A percentile compares a stretch with the other conserved stretches of the same genome.
Evolutionary conservation across 1,140 invertebrate species (phyloP).

Genomic region (Drosophila asahinai): DNA sequence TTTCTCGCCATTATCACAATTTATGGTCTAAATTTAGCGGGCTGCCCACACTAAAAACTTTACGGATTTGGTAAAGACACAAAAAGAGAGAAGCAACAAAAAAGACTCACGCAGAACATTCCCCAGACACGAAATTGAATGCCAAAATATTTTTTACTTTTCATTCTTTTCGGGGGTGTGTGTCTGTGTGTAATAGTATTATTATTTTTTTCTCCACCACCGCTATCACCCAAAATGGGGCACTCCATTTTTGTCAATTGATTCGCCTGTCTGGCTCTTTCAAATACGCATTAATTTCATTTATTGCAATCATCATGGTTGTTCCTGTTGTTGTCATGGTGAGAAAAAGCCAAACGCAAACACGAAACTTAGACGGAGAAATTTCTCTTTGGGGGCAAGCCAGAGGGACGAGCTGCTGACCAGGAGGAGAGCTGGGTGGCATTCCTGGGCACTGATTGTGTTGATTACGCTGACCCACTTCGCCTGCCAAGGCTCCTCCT

Average conservation of each 20-base stretch:
- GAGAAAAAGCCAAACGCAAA: conserved; percentile 70
- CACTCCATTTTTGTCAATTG: conserved; percentile 80
- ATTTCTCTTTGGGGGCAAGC: conserved; percentile 18
- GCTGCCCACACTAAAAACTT: conserved; percentile 29
- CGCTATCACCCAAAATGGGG: conserved; percentile 53
- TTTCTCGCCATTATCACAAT: conserved; percentile 33
- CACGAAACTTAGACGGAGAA: conserved; percentile 59
- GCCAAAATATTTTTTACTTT: conserved; percentile 54
- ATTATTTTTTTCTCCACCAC: conserved; percentile 14
- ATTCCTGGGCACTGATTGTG: conserved; percentile 80
- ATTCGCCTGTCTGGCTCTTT: conserved; percentile 82
- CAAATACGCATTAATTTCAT: conserved; percentile 83
- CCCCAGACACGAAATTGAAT: conserved; percentile 31
- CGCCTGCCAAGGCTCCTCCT: conserved; percentile 64
- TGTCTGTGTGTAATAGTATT: background rate
- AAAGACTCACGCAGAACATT: conserved; percentile 23
- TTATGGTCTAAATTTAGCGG: conserved; percentile 37
- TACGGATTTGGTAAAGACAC: conserved; percentile 35
- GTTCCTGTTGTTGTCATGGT: conserved; percentile 67
- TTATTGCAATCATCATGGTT: conserved; percentile 82
- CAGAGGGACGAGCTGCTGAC: conserved; percentile 18
- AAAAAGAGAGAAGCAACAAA: background rate
- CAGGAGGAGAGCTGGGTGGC: conserved; percentile 23
- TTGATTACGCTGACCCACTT: conserved; percentile 81
- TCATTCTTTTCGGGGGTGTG: conserved; percentile 32